Percentiles rank a stretch among this genome's conserved stretches.
phyloP scores from a whole-genome alignment of 2,113 vertebrate genomes.

The Spermophilus dauricus region DNA sequence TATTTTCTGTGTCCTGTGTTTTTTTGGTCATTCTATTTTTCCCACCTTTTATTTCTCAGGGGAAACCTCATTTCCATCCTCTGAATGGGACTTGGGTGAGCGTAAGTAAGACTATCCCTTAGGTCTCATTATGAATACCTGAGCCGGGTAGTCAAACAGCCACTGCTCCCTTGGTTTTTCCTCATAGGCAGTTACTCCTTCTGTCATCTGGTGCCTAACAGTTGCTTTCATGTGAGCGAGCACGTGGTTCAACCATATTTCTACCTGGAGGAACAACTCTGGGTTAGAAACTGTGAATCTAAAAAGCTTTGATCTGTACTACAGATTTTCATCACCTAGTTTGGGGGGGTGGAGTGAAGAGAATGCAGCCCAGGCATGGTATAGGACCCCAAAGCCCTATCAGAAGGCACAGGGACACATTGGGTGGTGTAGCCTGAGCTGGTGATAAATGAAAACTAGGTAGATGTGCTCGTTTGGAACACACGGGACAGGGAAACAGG shows the following conservation, averaged over 20 bases:
- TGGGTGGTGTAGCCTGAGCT: neutral
- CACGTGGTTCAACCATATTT: slow-evolving; percentile 94
- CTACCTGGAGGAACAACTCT: slow-evolving; percentile 90
- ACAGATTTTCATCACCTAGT: neutral
- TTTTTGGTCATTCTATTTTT: no score
- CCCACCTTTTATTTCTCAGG: no score
- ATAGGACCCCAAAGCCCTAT: rapidly evolving
- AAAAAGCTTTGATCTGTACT: neutral
- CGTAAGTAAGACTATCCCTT: neutral
- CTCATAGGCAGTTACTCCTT: slow-evolving; percentile 92
- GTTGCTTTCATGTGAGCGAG: slow-evolving; percentile 94
- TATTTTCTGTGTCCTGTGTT: no score
- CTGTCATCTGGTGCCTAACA: slow-evolving; percentile 92
- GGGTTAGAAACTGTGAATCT: neutral
- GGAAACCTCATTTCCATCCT: no score
- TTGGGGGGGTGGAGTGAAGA: neutral
- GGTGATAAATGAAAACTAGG: neutral
- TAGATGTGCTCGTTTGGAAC: neutral
- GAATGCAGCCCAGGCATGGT: neutral
- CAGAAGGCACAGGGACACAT: neutral
- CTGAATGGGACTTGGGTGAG: no score
- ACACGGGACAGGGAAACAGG: neutral
- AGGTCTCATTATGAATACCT: slow-evolving; percentile 86
- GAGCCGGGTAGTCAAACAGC: slow-evolving; percentile 95
- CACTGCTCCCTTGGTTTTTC: slow-evolving; percentile 97